These are phyloP conservation scores for Sula dactylatra DNA, from an alignment of 2,113 vertebrate genomes.

Conservation along the genomic window DNA sequence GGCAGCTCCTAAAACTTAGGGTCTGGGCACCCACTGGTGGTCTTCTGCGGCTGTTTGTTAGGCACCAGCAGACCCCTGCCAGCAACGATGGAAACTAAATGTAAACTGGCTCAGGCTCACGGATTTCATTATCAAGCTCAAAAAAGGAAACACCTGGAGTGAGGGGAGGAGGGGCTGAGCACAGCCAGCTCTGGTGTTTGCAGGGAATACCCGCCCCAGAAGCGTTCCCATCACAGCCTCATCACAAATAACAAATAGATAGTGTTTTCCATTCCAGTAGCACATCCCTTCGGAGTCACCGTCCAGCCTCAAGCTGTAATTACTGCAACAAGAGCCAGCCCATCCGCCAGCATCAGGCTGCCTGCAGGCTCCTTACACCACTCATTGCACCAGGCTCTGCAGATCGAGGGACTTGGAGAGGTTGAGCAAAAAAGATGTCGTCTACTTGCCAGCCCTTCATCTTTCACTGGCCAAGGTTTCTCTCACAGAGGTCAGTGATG, in stretches of 20 bases:
- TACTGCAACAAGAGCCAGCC: neutral
- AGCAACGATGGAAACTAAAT: constrained; percentile 24
- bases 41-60: neutral
- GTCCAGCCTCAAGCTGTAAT: neutral
- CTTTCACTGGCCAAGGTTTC: neutral
- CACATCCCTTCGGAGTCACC: fast-evolving
- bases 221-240: neutral
- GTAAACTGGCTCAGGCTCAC: neutral
- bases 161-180: constrained; percentile 7
- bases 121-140: constrained; percentile 37
- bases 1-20: neutral
- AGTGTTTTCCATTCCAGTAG: neutral
- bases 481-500: fast-evolving
- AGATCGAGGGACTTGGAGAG: fast-evolving
- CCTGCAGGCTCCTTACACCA: fast-evolving
- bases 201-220: neutral
- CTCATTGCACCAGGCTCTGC: neutral
- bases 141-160: constrained; percentile 66
- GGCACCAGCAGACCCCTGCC: neutral
- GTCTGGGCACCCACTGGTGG: neutral
- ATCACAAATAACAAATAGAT: neutral
- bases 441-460: neutral
- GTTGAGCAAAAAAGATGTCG: fast-evolving
- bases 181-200: neutral
- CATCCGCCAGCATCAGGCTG: neutral